Base-by-base conservation (phyloP, 2,797 vertebrate genomes). In the Gambelia wislizenii region DNA sequence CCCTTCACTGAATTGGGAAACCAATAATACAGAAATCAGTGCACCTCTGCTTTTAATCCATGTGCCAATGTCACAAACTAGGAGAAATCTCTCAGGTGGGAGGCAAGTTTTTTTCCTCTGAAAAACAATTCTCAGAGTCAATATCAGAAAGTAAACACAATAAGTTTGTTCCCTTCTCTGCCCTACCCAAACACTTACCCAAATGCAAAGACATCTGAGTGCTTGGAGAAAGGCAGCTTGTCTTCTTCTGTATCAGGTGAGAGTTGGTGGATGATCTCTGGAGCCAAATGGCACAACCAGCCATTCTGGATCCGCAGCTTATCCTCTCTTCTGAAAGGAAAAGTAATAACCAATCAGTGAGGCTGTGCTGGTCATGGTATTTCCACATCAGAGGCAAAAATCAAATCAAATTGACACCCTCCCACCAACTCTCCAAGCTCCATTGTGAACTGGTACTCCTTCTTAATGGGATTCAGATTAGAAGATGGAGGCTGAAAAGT, bases 191-290 rank as follows among this genome's bases (percentile, higher is more conserved):
- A 9, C 77, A 95, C 98, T 95, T 96, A 99, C 99, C 99, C 99
- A 42, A 99, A 98, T 0, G 99, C 99, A 92, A 99, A 99, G 96
- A 99, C 98, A 1, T 99, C 99, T 0, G 99, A 99, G 97, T 98
- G 98, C 96, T 99, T 99, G 96, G 98, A 99, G 96, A 99, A 99
- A 81, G 99, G 99, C 79, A 99, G 98, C 94, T 99, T 99, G 97
- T 99, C 99, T 95, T 99, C 99, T 91, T 99, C 99, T 0, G 99
- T 99, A 95, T 99, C 98, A 0, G 99, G 98, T 0, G 98, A 99
- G 90, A 99, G 98, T 97, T 99, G 99, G 93, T 98, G 98, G 96
- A 99, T 98, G 95, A 99, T 99, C 97, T 99, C 99, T 0, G 99
- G 99, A 2, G 99, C 99, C 88, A 99, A 97, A 97, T 99, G 98